These are phyloP conservation scores for Lasius fuliginosus DNA, from an alignment of 2,888 invertebrate species.

Conservation along the genomic window DNA sequence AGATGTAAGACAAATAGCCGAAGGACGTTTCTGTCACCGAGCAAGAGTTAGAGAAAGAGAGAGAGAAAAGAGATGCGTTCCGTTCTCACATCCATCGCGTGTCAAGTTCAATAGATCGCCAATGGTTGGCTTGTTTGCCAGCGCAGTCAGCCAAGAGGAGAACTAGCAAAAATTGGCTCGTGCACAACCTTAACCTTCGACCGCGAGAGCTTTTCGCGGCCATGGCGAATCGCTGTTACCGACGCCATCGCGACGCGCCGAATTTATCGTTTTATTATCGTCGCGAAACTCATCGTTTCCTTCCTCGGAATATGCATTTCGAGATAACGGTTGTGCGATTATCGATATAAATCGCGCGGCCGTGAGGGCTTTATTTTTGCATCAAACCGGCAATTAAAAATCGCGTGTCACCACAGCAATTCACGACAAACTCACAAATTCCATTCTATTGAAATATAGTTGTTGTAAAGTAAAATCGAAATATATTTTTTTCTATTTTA, in stretches of 20 bases:
- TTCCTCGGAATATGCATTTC: slow-evolving; percentile 16
- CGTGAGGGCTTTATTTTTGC: slow-evolving; percentile 3
- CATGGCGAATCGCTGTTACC: slow-evolving; percentile 4
- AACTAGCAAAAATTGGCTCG: slow-evolving; percentile 77
- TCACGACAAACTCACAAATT: not conserved
- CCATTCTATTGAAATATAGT: not conserved
- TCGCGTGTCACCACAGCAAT: not conserved
- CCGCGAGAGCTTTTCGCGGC: slow-evolving; percentile 33
- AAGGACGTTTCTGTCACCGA: not conserved
- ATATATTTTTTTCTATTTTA: not conserved
- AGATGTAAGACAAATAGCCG: slow-evolving; percentile 30
- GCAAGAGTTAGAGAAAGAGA: not conserved
- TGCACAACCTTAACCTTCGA: slow-evolving; percentile 77
- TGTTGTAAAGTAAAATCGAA: not conserved
- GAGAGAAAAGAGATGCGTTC: not conserved
- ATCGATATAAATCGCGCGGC: not conserved
- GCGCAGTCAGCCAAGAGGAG: slow-evolving; percentile 76
- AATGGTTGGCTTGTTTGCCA: slow-evolving; percentile 69
- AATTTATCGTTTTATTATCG: slow-evolving; percentile 42
- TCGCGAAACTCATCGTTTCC: slow-evolving; percentile 18
- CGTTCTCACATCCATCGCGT: slow-evolving; percentile 36
- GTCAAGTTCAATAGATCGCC: slow-evolving; percentile 58
- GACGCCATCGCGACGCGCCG: slow-evolving; percentile 24
- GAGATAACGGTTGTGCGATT: slow-evolving; percentile 17
- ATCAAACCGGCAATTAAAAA: not conserved